Evolutionary conservation across 1,140 invertebrate genomes (phyloP), one percentile per base, ranked within the genome.

Genomic region (Daktulosphaira vitifoliae): DNA sequence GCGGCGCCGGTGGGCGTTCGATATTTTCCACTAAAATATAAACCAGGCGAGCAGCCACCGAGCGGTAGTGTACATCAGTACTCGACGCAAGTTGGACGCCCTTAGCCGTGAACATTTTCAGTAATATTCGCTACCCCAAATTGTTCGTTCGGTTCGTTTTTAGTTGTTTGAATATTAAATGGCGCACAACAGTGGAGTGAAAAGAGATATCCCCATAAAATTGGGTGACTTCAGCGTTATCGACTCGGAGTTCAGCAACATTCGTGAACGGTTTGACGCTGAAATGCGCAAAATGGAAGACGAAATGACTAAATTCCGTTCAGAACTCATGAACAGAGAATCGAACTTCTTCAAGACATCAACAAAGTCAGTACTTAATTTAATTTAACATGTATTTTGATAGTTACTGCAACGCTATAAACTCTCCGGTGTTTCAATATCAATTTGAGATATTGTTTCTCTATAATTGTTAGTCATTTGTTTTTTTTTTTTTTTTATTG

Each of bases 201-300:
- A 87, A 76, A 83, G 87, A 71, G 88, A 90, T 80, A 92, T 92
- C 79, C 92, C 93, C 72, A 92, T 96, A 76, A 90, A 90, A 77
- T 81, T 94, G 73, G 89, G 89, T 68, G 91, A 96, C 75, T 91
- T 92, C 80, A 92, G 88, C 76, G 90, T 97, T 69, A 90, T 96
- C 76, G 94, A 97, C 77, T 89, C 88, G 53, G 94, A 97, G 79
- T 97, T 96, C 79, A 91, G 89, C 72, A 92, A 87, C 75, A 96
- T 97, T 75, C 84, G 92, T 68, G 92, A 96, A 75, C 82, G 91
- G 67, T 98, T 97, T 76, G 94, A 97, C 75, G 85, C 84, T 59
- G 94, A 98, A 81, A 97, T 97, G 94, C 82, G 86, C 71, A 90
- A 92, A 78, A 96, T 97, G 90, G 94, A 98, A 79, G 92, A 96